Base-by-base conservation (phyloP, 2,113 vertebrate species). In the Lanius collurio region DNA sequence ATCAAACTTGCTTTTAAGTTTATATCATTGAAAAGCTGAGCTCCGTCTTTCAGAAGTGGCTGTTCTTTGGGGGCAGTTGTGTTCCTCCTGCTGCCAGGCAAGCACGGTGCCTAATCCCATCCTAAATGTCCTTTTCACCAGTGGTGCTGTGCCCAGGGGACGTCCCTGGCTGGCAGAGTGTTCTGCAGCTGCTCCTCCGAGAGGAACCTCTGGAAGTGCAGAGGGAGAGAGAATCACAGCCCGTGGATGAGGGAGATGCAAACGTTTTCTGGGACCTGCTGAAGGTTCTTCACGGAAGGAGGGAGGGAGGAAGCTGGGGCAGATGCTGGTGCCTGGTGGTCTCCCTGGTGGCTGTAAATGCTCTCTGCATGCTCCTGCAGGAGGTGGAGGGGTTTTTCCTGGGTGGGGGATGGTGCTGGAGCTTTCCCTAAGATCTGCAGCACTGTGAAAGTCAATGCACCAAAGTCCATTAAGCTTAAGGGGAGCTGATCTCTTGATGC, bases 71-170 rank as follows among this genome's bases (percentile, higher is more conserved):
- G 14, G 23, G 4, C 5, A 14, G 15, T 41, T 0, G 8, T 47
- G 7, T 57, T 76, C 41, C 53, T 68, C 37, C 44, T 67, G 24
- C 24, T 56, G n/a, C 23, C 14, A 33, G 42, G 20, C 27, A 26
- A 24, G 22, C 1, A 1, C 23, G 0, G 0, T 10, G 14, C 18
- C 74, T 65, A 53, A 57, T 28, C 8, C 46, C 52, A 20, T 50
- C 82, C 73, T 9, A 5, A 1, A 7, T 59, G 16, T 55, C 14
- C 68, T 41, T 62, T 57, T 27, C 0, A 3, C 21, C 55, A 3
- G 24, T 6, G 31, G 15, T 37, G 49, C 53, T 83, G 28, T 59
- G 39, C 44, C 21, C 1, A 1, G 56, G 52, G 33, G 20, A 11
- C 2, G 5, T 11, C 53, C 62, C 59, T 79, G 42, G 9, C 52